Percentiles rank a stretch among this genome's conserved stretches.
Evolutionary conservation across 2,888 invertebrate species (phyloP).

Genomic region (Synergus itoensis): DNA sequence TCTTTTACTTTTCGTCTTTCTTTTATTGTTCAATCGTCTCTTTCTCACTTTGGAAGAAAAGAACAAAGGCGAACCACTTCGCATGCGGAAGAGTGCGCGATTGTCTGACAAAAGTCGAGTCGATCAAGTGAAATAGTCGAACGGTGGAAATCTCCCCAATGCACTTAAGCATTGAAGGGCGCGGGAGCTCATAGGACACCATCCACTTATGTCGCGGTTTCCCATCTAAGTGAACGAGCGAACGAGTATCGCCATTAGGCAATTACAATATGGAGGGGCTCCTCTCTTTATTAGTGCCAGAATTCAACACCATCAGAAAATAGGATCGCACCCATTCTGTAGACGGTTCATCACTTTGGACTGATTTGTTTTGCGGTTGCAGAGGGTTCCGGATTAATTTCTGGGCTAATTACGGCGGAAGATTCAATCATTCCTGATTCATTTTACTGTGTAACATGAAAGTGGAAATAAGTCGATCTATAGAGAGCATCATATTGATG

Average conservation of each 20-base stretch:
- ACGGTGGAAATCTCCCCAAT: conserved; percentile 52
- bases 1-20: not conserved
- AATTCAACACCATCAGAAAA: conserved; percentile 25
- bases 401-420: not conserved
- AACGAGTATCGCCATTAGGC: conserved; percentile 68
- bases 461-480: not conserved
- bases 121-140: conserved; percentile 39
- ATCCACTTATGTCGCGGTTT: conserved; percentile 70
- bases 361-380: not conserved
- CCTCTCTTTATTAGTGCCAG: conserved; percentile 2
- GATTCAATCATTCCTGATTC: not conserved
- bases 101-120: conserved; percentile 41
- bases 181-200: conserved; percentile 64
- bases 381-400: conserved; percentile 10
- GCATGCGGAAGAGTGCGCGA: conserved; percentile 16
- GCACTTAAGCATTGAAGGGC: conserved; percentile 67
- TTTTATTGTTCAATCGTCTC: conserved; percentile 11
- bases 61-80: conserved; percentile 21
- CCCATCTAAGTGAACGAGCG: conserved; percentile 70
- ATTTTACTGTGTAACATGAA: not conserved
- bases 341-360: conserved; percentile 15
- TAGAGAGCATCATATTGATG: not conserved
- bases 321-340: conserved; percentile 11
- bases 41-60: conserved; percentile 18
- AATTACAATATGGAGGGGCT: conserved; percentile 51